These are phyloP conservation scores for Euphydryas editha DNA, from an alignment of 2,888 invertebrate genomes.

Conservation along the genomic window DNA sequence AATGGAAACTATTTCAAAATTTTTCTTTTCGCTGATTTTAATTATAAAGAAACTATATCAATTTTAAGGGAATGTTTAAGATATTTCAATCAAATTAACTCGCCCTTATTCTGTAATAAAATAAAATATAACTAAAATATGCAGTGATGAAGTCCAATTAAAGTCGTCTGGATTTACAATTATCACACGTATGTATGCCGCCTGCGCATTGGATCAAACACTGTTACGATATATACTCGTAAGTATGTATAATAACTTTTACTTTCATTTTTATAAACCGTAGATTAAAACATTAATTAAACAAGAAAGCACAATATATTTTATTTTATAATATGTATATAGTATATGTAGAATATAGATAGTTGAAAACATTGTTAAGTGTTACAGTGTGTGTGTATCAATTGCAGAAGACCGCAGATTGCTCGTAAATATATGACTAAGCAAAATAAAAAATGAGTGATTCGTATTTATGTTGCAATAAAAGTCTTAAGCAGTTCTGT, in stretches of 20 bases:
- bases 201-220: background rate
- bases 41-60: too few species aligned
- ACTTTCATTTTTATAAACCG: background rate
- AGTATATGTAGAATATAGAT: background rate
- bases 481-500: background rate
- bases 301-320: too few species aligned
- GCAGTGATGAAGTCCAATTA: conserved; percentile 42
- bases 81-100: background rate
- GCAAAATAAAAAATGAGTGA: background rate
- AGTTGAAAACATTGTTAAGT: background rate
- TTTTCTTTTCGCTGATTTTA: too few species aligned
- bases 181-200: conserved; percentile 27
- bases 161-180: conserved; percentile 50
- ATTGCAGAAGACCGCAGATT: background rate
- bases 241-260: background rate
- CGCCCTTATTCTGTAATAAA: background rate
- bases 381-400: background rate
- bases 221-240: too few species aligned
- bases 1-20: too few species aligned
- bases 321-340: too few species aligned
- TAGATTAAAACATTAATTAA: too few species aligned
- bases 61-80: background rate
- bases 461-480: background rate
- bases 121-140: conserved; percentile 4
- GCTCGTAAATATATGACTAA: background rate